Base-by-base conservation (phyloP, 37 sponge, comb jelly and placozoan genomes). In the Bolinopsis microptera region DNA sequence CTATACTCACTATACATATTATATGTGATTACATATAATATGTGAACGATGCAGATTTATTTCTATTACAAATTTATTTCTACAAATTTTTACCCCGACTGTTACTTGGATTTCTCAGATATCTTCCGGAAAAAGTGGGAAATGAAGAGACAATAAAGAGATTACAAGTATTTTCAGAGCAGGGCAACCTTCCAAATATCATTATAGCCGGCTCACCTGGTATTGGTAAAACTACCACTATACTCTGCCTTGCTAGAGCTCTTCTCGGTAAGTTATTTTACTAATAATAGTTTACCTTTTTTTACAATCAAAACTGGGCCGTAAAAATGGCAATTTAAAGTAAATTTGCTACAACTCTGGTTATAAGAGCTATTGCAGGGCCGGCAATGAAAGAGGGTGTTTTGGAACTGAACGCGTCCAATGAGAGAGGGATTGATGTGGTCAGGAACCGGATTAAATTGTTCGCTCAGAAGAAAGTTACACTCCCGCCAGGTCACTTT, bases 181-280 rank as follows among this genome's bases (percentile, higher is more conserved):
- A 99, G 69, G 99, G 99, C 3, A 99, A 99, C 92, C 94, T 99
- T 8, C 99, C 99, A 26, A 99, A 99, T 77, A 82, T 99, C 61
- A 96, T 99, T 23, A 97, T 99, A 27, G 97, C 97, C 0, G 99
- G 99, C n/a, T 97, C 99, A 9, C 99, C 99, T 30, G 99, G 99
- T 0, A 97, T 97, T 26, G 99, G 99, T 0, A 99, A 99, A 93
- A 99, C 97, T 9, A 99, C 99, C 18, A 97, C 97, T 70, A 96
- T 99, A 25, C 93, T 97, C n/a, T 99, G 99, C 76, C 93, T 99
- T 38, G 99, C 97, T 8, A 93, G 97, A 40, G 94, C 97, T 13
- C 93, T 99, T 23, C 95, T 99, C 21, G 99, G 97, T 80, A 8
- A 8, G 38, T 80, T n/a, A 23, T 72, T 72, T 21, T 3, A 24